Conservation (phyloP, 1,140 invertebrate genomes). For the Euwallacea similis region DNA sequence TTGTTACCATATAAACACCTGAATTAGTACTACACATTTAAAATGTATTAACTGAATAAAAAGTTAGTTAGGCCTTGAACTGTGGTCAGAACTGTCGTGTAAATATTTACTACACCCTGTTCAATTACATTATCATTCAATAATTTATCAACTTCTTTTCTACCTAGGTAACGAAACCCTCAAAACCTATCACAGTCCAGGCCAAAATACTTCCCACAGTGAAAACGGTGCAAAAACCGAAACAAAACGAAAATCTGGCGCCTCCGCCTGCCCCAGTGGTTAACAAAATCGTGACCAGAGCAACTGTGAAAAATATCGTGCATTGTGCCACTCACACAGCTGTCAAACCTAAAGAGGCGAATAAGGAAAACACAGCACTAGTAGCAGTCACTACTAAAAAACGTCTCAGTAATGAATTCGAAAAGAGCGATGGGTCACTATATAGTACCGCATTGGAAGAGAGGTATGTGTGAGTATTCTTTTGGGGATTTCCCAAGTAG, state of each 20-base stretch:
- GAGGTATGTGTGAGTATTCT: background rate
- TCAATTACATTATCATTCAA: no score
- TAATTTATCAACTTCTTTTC: background rate
- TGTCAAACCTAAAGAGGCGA: slow-evolving; percentile 56
- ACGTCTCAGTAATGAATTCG: slow-evolving; percentile 64
- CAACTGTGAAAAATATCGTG: slow-evolving; percentile 47
- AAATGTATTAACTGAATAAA: no score
- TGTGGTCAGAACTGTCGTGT: no score
- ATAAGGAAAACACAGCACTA: slow-evolving; percentile 51
- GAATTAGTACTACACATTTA: no score
- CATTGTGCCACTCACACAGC: slow-evolving; percentile 57
- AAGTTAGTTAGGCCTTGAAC: no score
- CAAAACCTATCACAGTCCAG: slow-evolving; percentile 59
- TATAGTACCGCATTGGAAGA: slow-evolving; percentile 74
- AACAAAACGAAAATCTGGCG: slow-evolving; percentile 51
- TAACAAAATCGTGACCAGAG: slow-evolving; percentile 58
- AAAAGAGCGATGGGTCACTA: slow-evolving; percentile 62
- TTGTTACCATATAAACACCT: no score
- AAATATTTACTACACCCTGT: no score
- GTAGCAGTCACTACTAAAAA: slow-evolving; percentile 52
- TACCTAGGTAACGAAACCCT: slow-evolving; percentile 25
- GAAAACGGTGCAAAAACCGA: slow-evolving; percentile 54
- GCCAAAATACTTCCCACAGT: slow-evolving; percentile 57
- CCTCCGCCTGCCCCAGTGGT: slow-evolving; percentile 53
- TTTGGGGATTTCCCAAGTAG: no score